Conservation (phyloP, 2,888 invertebrate genomes). For the Agrotis clavis region DNA sequence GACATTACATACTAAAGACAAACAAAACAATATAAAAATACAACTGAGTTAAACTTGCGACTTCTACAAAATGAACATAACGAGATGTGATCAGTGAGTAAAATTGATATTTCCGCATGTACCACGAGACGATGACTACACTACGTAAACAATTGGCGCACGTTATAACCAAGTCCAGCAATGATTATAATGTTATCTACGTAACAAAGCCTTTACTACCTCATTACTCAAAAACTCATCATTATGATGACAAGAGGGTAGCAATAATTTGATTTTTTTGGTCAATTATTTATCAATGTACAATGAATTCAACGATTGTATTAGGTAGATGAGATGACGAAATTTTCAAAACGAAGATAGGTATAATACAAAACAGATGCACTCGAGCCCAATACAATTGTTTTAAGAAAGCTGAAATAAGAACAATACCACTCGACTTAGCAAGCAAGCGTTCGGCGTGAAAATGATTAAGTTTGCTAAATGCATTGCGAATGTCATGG, state of each 20-base stretch:
- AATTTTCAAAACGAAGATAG: conserved; percentile 60
- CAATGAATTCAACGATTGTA: conserved; percentile 52
- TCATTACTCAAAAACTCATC: conserved; percentile 42
- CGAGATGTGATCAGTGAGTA: conserved; percentile 38
- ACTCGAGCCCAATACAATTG: conserved; percentile 71
- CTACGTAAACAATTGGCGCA: conserved; percentile 45
- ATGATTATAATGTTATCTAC: conserved; percentile 53
- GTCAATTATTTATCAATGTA: conserved; percentile 39
- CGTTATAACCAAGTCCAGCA: conserved; percentile 52
- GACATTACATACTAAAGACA: conserved; percentile 49
- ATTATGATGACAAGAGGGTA: conserved; percentile 40
- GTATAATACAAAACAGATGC: conserved; percentile 68
- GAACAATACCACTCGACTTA: conserved; percentile 79
- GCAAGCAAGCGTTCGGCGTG: conserved; percentile 87
- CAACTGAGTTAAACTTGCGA: conserved; percentile 56
- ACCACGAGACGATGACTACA: conserved; percentile 44
- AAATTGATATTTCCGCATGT: conserved; percentile 38
- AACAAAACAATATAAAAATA: conserved; percentile 49
- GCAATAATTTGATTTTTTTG: conserved; percentile 28
- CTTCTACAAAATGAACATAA: conserved; percentile 55
- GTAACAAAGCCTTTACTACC: conserved; percentile 59
- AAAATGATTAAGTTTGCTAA: conserved; percentile 75
- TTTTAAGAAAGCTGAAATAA: conserved; percentile 79
- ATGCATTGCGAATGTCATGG: conserved; percentile 85
- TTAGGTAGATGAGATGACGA: conserved; percentile 57